These are phyloP conservation scores for Phrixothrix hirtus DNA, from an alignment of 2,888 invertebrate genomes.

Conservation along the genomic window DNA sequence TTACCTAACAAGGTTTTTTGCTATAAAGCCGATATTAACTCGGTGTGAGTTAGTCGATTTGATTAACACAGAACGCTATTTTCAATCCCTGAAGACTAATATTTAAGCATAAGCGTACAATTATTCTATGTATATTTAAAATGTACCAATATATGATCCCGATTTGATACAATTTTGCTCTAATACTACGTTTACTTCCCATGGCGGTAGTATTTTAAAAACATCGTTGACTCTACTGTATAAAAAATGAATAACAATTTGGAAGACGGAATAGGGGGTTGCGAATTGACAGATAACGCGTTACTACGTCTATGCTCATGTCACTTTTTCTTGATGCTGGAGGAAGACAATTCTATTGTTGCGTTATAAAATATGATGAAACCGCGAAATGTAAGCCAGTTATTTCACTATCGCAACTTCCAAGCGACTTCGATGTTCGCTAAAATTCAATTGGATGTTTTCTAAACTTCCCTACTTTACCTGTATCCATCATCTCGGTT, in stretches of 20 bases:
- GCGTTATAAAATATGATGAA: slow-evolving; percentile 28
- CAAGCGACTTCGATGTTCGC: slow-evolving; percentile 26
- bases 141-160: slow-evolving; percentile 12
- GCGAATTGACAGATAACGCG: slow-evolving; percentile 31
- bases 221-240: slow-evolving; percentile 29
- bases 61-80: slow-evolving; percentile 19
- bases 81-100: slow-evolving; percentile 14
- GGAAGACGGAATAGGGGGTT: slow-evolving; percentile 27
- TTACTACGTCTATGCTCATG: slow-evolving; percentile 13
- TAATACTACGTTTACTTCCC: slow-evolving; percentile 15
- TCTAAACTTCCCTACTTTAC: slow-evolving; percentile 27
- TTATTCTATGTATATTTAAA: slow-evolving; percentile 22
- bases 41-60: slow-evolving; percentile 1
- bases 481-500: slow-evolving; percentile 15
- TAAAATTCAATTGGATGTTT: slow-evolving; percentile 31
- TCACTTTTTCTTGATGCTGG: slow-evolving; percentile 3
- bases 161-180: slow-evolving; percentile 24
- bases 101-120: slow-evolving; percentile 10
- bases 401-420: slow-evolving; percentile 31
- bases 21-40: background rate
- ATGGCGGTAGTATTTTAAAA: slow-evolving; percentile 29
- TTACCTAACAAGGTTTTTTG: slow-evolving; percentile 11
- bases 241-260: slow-evolving; percentile 33
- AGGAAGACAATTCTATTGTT: slow-evolving; percentile 14
- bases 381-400: slow-evolving; percentile 27